Percentiles rank a stretch among this genome's conserved stretches.
Conservation (phyloP, 2,113 vertebrate genomes). For the Canis aureus region DNA sequence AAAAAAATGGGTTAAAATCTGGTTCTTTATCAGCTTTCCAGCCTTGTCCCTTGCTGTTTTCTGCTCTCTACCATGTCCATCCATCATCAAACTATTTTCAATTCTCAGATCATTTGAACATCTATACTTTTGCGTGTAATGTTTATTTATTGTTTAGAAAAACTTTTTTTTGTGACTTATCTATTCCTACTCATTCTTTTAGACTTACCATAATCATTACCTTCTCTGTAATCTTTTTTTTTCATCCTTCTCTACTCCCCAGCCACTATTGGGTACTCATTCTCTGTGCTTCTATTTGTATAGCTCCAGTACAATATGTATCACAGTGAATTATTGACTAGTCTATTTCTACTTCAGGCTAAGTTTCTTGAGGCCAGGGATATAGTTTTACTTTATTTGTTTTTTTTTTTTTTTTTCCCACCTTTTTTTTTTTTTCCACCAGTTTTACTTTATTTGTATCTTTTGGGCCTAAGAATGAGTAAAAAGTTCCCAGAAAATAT, state of each 20-base stretch:
- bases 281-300: background rate
- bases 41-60: background rate
- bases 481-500: background rate
- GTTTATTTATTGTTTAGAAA: background rate
- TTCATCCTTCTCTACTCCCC: background rate
- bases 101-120: background rate
- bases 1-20: background rate
- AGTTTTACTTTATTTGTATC: conserved; percentile 14
- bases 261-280: background rate
- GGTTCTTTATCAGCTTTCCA: background rate
- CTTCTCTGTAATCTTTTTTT: background rate
- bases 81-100: background rate
- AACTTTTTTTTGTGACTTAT: background rate
- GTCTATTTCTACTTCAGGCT: background rate
- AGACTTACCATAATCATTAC: background rate
- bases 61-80: background rate
- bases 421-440: no score
- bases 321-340: background rate
- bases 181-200: background rate
- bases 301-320: background rate
- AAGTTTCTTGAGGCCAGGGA: background rate
- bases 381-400: conserved; percentile 17
- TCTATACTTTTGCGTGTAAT: background rate
- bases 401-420: no score
- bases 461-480: background rate